A percentile compares a stretch with the other conserved stretches of the same genome.
Conservation (phyloP, 2,888 invertebrate genomes). For the Mongoloraphidia duomilia region DNA sequence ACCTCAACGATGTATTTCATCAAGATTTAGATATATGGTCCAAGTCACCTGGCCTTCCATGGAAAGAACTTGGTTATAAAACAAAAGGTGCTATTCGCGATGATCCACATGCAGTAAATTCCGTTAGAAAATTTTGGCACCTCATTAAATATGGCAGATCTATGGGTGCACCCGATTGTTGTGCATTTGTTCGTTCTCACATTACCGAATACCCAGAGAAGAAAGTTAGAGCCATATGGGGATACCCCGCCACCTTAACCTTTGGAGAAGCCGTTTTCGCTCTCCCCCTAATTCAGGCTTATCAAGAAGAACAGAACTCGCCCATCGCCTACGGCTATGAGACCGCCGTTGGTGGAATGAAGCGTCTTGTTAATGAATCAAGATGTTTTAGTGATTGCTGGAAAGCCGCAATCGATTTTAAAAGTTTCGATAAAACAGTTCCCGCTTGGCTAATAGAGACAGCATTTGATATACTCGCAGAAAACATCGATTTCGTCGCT, state of each 20-base stretch:
- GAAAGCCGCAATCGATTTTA: no score
- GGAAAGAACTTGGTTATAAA: not conserved
- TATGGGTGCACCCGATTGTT: slow-evolving; percentile 7
- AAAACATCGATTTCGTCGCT: no score
- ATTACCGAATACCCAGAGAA: slow-evolving; percentile 1
- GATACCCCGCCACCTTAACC: slow-evolving; percentile 9
- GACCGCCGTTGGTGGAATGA: no score
- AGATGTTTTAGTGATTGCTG: no score
- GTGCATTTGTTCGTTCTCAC: slow-evolving; percentile 5
- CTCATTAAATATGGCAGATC: slow-evolving; percentile 4
- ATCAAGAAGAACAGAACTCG: not conserved
- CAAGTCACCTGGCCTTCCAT: not conserved
- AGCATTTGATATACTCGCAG: no score
- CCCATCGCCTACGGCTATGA: no score
- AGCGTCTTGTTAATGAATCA: no score
- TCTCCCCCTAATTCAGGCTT: not conserved
- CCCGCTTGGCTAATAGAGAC: no score
- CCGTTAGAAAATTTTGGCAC: slow-evolving; percentile 1
- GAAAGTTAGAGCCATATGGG: slow-evolving; percentile 10
- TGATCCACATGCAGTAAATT: not conserved
- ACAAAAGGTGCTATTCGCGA: not conserved
- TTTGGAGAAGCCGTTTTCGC: not conserved
- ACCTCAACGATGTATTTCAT: not conserved
- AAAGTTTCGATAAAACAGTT: no score
- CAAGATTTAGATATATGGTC: not conserved